A percentile compares a stretch with the other conserved stretches of the same genome.
These are phyloP conservation scores for Aphaenogaster ashmeadi DNA, from an alignment of 1,140 invertebrate species.

Conservation along the genomic window DNA sequence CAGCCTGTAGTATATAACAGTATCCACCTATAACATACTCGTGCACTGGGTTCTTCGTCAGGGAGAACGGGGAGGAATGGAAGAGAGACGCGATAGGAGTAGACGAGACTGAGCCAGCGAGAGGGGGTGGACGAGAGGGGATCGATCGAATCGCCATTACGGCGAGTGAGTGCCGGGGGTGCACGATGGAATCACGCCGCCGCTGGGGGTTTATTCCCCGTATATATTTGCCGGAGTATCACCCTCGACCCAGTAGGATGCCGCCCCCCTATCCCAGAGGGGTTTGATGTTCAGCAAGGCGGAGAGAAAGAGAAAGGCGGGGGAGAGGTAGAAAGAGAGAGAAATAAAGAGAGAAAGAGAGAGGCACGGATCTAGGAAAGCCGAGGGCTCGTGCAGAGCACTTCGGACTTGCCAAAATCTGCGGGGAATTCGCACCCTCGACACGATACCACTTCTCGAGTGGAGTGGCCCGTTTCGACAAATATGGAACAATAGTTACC, in stretches of 20 bases:
- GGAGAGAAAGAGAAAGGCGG: conserved; percentile 57
- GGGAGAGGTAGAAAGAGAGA: conserved; percentile 45
- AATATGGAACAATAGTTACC: conserved; percentile 76
- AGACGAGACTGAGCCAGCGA: not conserved
- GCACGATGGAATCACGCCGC: conserved; percentile 85
- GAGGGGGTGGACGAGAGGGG: conserved; percentile 57
- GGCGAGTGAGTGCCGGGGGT: conserved; percentile 81
- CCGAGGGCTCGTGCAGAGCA: conserved; percentile 67
- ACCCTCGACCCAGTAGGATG: conserved; percentile 80
- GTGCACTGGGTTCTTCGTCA: conserved; percentile 54
- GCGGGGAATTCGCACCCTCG: conserved; percentile 79
- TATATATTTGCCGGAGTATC: conserved; percentile 84
- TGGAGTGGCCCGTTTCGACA: conserved; percentile 67
- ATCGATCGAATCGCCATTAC: conserved; percentile 86
- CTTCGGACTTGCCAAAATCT: conserved; percentile 79
- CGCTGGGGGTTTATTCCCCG: conserved; percentile 84
- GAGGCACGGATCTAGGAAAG: conserved; percentile 66
- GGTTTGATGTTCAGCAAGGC: conserved; percentile 75
- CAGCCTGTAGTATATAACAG: conserved; percentile 77
- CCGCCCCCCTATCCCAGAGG: conserved; percentile 68
- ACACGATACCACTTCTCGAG: conserved; percentile 75
- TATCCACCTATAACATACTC: conserved; percentile 75
- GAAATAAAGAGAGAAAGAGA: not conserved
- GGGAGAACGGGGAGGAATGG: conserved; percentile 48
- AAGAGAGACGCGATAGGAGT: conserved; percentile 46